A percentile compares a stretch with the other conserved stretches of the same genome.
Evolutionary conservation across 2,113 vertebrate species (phyloP).

Genomic region (Pithys albifrons): DNA sequence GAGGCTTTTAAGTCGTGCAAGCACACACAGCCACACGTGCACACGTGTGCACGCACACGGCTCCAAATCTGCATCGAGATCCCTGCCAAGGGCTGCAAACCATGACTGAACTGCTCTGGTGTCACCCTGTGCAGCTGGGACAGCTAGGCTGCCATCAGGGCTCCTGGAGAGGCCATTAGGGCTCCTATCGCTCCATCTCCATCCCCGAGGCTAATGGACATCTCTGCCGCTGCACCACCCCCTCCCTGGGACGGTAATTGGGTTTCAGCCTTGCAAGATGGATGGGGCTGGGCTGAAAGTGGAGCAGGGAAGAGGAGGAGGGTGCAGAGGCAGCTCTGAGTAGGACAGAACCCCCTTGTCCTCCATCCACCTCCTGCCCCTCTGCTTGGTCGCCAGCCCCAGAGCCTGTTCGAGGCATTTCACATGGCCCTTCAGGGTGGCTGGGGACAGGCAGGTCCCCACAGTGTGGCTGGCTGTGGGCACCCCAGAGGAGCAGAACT

Average conservation of each 20-base stretch:
- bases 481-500: background rate
- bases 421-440: rapidly evolving
- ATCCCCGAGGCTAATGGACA: constrained; percentile 19
- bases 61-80: background rate
- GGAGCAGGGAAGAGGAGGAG: background rate
- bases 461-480: rapidly evolving
- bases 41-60: rapidly evolving
- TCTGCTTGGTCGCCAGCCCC: background rate
- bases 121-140: background rate
- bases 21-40: rapidly evolving
- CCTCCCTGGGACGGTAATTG: background rate
- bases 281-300: background rate
- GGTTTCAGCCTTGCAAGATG: constrained; percentile 18
- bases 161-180: background rate
- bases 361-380: background rate
- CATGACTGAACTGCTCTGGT: background rate
- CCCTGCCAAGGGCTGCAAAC: background rate
- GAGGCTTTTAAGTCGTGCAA: background rate
- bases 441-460: background rate
- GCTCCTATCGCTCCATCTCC: constrained; percentile 26
- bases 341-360: background rate
- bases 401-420: rapidly evolving
- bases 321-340: background rate
- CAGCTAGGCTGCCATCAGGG: background rate
- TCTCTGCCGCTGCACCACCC: background rate